Evolutionary conservation across 2,888 invertebrate species (phyloP), one percentile per base, ranked within the genome.

Genomic region (Ormyrus labotus): DNA sequence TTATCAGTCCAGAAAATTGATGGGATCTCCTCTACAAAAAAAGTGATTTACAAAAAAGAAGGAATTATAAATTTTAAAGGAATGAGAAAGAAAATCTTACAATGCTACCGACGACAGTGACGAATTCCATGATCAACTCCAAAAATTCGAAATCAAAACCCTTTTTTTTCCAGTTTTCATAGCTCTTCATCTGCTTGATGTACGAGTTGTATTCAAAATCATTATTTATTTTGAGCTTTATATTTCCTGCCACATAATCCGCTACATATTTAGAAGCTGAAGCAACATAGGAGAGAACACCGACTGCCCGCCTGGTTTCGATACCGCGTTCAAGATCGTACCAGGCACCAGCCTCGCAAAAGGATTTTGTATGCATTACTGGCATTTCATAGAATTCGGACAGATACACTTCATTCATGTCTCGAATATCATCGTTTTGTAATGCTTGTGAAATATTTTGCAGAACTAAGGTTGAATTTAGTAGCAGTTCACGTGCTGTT

Each of bases 351-450:
- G 89, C 84, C 63, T 88, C 87, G 61, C 88, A 90, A n/a, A 88
- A 83, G 9, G 86, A 87, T 65, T 87, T 86, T 0, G 85, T 84
- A 53, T 85, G 85, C 69, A 71, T 82, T n/a, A 86, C 83, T 9
- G 84, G 85, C 45, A 80, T 85, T 10, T 87, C 86, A 71, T 90
- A 90, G 57, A 89, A 81, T 9, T 87, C 84, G 2, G 90, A 90
- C 57, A 90, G 86, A 81, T 90, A 90, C 8, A 89, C 73, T 51
- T 91, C 90, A 72, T 90, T 90, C 90, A 90, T 90, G 70, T 91
- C 90, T 47, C 89, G 85, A 47, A 91, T 86, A 63, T 91, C 91
- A 73, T 91, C 91, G 80, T 90, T 90, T 50, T 86, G 88, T 86
- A 90, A 87, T 5, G 87, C 87, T 72, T 85, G 83, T 10, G 86